Evolutionary conservation across 1,140 invertebrate species (phyloP).

Genomic region (Zaprionus kolodkinae): DNA sequence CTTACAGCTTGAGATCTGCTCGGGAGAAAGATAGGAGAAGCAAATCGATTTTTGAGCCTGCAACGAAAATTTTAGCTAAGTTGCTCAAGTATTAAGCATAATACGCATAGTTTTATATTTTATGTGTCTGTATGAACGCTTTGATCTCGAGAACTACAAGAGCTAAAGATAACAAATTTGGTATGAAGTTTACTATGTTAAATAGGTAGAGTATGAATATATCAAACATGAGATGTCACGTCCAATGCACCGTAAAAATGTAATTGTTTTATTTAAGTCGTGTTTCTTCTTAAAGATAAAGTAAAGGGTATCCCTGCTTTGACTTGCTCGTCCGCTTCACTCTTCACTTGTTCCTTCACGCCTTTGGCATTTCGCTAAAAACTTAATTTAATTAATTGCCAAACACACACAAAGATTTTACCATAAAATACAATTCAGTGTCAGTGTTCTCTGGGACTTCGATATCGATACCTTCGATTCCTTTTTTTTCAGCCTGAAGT

Average conservation of each 20-base stretch:
- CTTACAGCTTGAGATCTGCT: background rate
- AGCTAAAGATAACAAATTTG: too few species aligned
- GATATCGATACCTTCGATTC: background rate
- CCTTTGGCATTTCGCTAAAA: constrained; percentile 80
- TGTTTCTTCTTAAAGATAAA: too few species aligned
- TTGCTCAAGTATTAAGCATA: too few species aligned
- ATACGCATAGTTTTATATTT: too few species aligned
- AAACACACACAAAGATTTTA: constrained; percentile 61
- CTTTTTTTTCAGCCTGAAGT: background rate
- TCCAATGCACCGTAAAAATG: background rate
- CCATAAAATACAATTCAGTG: constrained; percentile 51
- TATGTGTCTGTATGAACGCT: too few species aligned
- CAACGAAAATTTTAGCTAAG: too few species aligned
- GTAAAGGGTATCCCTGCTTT: constrained; percentile 8
- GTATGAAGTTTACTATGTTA: too few species aligned
- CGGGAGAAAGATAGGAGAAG: background rate
- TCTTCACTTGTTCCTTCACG: constrained; percentile 61
- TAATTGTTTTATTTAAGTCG: background rate
- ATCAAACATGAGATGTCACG: too few species aligned
- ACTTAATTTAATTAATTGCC: constrained; percentile 82
- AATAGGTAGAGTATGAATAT: too few species aligned
- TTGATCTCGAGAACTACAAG: too few species aligned
- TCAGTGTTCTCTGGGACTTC: constrained; percentile 7
- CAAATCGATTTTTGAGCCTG: too few species aligned
- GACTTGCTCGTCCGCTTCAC: constrained; percentile 3